Base-by-base conservation (phyloP, 2,113 vertebrate species). In the Microcebus tavaratra region DNA sequence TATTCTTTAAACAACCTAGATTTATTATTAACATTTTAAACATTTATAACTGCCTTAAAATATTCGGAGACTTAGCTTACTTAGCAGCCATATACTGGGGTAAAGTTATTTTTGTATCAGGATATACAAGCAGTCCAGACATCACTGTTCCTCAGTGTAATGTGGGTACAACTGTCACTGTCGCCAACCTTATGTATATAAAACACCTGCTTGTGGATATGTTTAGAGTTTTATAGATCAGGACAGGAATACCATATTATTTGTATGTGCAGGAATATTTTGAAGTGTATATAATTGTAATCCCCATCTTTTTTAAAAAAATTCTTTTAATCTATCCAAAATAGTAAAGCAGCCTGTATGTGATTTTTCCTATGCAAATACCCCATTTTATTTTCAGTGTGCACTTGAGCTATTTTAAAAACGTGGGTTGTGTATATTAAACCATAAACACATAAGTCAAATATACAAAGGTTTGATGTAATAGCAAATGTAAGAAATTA, bases 11-110 rank as follows among this genome's bases (percentile, higher is more conserved):
- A 98, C 98, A 98, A 98, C 98, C 96, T 45, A 97, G 97, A 99
- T 99, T 98, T 98, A 98, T 99, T 98, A 98, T 98, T 98, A 99
- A 98, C 98, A 98, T 97, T 98, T 98, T 98, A 98, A 98, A 97
- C 97, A 98, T 98, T 98, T 98, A 98, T 98, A 98, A 98, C 97
- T 96, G 98, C 92, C 90, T 98, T 97, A 97, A 96, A 98, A 98
- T 97, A 98, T 98, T 98, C 83, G 4, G 97, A 94, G 94, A 90
- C 95, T 97, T 3, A 11, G 94, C 93, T 98, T 97, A 94, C 92
- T 97, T 97, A 97, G 57, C 91, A 95, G 96, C 68, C 94, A 81
- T 72, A 97, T 96, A 97, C 85, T 84, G 31, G 59, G 95, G 96
- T 96, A 94, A 98, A 92, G 94, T 81, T 97, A 39, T 97, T 98